Evolutionary conservation across 1,140 invertebrate genomes (phyloP).

Genomic region (Cheumatopsyche charites): DNA sequence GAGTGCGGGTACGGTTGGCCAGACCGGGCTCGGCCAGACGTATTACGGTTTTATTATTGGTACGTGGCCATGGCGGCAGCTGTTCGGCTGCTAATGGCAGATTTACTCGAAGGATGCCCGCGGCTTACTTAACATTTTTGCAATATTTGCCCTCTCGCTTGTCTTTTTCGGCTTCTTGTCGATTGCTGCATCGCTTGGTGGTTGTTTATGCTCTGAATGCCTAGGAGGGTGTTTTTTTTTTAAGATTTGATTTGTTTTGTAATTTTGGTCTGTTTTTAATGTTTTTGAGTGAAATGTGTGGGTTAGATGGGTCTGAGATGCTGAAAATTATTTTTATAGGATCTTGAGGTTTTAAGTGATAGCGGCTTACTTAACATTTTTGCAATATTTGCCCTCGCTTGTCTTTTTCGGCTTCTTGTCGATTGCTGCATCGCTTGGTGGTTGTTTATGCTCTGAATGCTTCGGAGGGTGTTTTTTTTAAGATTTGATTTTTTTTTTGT

Average conservation of each 20-base stretch:
- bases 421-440: not conserved
- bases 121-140: conserved; percentile 47
- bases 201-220: not conserved
- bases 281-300: too few relatives aligned
- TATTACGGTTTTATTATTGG: conserved; percentile 47
- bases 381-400: conserved; percentile 40
- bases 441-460: not conserved
- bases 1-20: too few relatives aligned
- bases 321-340: too few relatives aligned
- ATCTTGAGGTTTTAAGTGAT: too few relatives aligned
- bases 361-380: conserved; percentile 47
- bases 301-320: too few relatives aligned
- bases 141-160: conserved; percentile 40
- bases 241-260: not conserved
- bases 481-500: not conserved
- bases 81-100: conserved; percentile 46
- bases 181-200: not conserved
- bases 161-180: not conserved
- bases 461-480: not conserved
- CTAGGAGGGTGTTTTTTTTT: not conserved
- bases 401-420: not conserved
- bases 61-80: conserved; percentile 34
- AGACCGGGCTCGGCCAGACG: conserved; percentile 8
- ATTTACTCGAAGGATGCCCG: conserved; percentile 44
- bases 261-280: not conserved